These are phyloP conservation scores for Leucosticte australis DNA, from an alignment of 2,113 vertebrate species.

Conservation along the genomic window DNA sequence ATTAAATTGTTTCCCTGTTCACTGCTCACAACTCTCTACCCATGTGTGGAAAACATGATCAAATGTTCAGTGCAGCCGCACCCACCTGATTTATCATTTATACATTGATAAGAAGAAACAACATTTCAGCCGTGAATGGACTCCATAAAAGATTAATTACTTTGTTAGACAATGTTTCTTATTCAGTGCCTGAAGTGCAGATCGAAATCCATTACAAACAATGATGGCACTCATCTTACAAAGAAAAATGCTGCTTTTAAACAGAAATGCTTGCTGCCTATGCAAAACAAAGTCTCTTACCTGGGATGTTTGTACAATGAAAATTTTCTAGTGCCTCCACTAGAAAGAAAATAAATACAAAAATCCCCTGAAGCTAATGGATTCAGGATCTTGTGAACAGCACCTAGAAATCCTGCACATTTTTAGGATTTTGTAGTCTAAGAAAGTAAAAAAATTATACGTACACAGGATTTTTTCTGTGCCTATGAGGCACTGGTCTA, in stretches of 20 bases:
- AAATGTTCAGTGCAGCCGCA: background rate
- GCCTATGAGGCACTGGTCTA: background rate
- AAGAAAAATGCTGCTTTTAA: background rate
- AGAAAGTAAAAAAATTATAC: background rate
- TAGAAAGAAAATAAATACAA: background rate
- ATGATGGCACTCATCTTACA: background rate
- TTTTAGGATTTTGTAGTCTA: background rate
- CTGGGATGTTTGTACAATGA: background rate
- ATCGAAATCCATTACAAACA: background rate
- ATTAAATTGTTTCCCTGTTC: background rate
- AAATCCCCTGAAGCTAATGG: background rate
- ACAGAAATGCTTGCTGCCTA: background rate
- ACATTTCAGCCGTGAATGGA: background rate
- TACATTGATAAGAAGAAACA: background rate
- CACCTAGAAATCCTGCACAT: background rate
- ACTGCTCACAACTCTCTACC: background rate
- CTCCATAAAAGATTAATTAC: background rate
- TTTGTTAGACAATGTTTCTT: background rate
- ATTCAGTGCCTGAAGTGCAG: background rate
- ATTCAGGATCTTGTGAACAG: background rate
- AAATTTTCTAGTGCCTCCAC: background rate
- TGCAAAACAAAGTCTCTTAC: background rate
- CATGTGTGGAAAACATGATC: background rate
- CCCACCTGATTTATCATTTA: background rate
- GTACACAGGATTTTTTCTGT: background rate